These are phyloP conservation scores for Caligus rogercresseyi DNA, from an alignment of 1,140 invertebrate genomes.

Conservation along the genomic window DNA sequence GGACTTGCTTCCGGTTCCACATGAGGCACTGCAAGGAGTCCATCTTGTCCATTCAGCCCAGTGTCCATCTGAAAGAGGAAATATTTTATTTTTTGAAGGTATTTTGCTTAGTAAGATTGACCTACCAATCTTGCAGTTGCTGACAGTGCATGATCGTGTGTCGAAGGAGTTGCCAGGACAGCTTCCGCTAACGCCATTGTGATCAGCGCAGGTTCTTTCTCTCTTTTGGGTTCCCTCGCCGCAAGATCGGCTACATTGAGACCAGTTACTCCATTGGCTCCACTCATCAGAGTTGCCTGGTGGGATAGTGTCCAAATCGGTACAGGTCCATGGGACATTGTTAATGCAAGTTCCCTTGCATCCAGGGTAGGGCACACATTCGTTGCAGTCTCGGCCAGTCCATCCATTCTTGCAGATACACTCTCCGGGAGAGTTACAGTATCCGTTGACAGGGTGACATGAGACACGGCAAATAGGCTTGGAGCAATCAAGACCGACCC, in stretches of 20 bases:
- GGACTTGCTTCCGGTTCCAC: constrained; percentile 40
- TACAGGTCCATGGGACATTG: not conserved
- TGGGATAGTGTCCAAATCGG: not conserved
- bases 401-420: constrained; percentile 34
- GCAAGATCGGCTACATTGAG: constrained; percentile 31
- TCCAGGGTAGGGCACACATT: constrained; percentile 27
- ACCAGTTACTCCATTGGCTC: constrained; percentile 29
- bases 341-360: not conserved
- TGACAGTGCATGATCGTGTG: constrained; percentile 16
- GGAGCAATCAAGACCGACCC: constrained; percentile 34
- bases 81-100: not conserved
- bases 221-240: constrained; percentile 39
- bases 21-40: constrained; percentile 30
- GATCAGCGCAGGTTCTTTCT: constrained; percentile 29
- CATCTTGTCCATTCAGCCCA: constrained; percentile 31
- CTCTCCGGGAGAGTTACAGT: constrained; percentile 30
- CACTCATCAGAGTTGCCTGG: not conserved
- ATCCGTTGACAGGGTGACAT: constrained; percentile 25
- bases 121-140: not conserved
- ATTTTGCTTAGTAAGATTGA: not conserved
- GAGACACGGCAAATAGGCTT: constrained; percentile 30
- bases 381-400: constrained; percentile 34
- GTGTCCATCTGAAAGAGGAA: constrained; percentile 27
- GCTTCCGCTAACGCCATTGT: constrained; percentile 27
- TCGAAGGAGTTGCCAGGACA: constrained; percentile 33